Percentiles rank a stretch among this genome's conserved stretches.
Conservation (phyloP, 1,140 invertebrate genomes). For the Anastatus disparis region DNA sequence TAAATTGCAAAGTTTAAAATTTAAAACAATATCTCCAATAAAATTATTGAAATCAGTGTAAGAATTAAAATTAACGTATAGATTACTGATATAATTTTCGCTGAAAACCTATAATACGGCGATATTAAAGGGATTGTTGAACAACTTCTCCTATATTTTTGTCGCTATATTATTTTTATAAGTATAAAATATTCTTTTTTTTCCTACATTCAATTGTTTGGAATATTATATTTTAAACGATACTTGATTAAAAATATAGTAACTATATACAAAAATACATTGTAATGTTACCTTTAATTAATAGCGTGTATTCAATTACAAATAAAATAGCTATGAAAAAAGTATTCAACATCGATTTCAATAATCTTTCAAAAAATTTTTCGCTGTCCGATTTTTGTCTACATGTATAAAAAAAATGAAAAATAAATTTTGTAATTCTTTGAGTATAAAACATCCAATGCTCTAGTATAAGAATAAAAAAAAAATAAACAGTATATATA, state of each 20-base stretch:
- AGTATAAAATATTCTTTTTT: conserved; percentile 25
- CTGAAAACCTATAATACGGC: conserved; percentile 20
- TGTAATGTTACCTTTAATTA: conserved; percentile 24
- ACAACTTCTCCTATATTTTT: not conserved
- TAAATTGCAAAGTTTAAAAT: not conserved
- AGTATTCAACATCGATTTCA: conserved; percentile 26
- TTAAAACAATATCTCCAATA: conserved; percentile 8
- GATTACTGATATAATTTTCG: conserved; percentile 1
- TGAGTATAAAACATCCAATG: conserved; percentile 14
- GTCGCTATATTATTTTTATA: conserved; percentile 14
- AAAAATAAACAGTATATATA: conserved; percentile 25
- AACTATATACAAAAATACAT: conserved; percentile 37
- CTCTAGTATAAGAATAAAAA: conserved; percentile 25
- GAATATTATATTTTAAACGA: conserved; percentile 29
- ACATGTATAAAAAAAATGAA: conserved; percentile 22
- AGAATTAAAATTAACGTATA: conserved; percentile 18
- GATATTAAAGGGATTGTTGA: conserved; percentile 3
- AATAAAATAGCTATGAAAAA: conserved; percentile 5
- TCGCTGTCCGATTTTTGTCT: conserved; percentile 30
- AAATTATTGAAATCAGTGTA: conserved; percentile 32
- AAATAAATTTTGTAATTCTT: conserved; percentile 33
- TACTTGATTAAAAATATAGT: conserved; percentile 34
- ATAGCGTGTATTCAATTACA: not conserved
- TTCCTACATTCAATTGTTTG: conserved; percentile 12
- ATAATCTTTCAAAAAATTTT: conserved; percentile 23